These are phyloP conservation scores for Drosophila micromelanica DNA, from an alignment of 1,140 invertebrate genomes.

Conservation along the genomic window DNA sequence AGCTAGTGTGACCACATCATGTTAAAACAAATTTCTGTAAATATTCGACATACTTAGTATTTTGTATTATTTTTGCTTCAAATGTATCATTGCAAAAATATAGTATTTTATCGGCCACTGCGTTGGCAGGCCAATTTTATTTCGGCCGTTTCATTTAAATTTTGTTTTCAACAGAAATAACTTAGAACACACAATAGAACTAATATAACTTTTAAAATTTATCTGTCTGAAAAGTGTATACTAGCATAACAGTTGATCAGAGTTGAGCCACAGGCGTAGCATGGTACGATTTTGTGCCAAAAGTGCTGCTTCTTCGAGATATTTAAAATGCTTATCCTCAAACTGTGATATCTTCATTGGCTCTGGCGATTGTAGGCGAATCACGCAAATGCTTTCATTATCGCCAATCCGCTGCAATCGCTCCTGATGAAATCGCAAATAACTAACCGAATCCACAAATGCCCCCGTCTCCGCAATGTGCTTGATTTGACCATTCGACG, in stretches of 20 bases:
- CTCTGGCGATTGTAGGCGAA: conserved; percentile 34
- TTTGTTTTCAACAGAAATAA: conserved; percentile 44
- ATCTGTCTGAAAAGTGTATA: conserved; percentile 36
- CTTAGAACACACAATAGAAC: conserved; percentile 44
- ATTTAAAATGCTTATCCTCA: conserved; percentile 46
- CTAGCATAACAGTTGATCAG: conserved; percentile 48
- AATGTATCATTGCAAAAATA: not conserved
- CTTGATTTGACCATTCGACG: not conserved
- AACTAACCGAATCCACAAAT: conserved; percentile 36
- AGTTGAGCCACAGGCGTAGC: conserved; percentile 54
- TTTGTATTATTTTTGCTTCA: not conserved
- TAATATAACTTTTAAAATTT: conserved; percentile 53
- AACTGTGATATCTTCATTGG: conserved; percentile 32
- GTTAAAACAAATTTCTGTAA: conserved; percentile 13
- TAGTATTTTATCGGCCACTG: conserved; percentile 3
- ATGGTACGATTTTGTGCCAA: conserved; percentile 59
- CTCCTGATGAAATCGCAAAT: conserved; percentile 47
- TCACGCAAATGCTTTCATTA: conserved; percentile 29
- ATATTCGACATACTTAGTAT: conserved; percentile 1
- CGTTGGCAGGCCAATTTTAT: conserved; percentile 22
- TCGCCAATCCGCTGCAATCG: conserved; percentile 32
- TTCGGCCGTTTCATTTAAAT: conserved; percentile 37
- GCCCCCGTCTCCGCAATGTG: not conserved
- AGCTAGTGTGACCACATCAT: conserved; percentile 40
- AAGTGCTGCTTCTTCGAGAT: conserved; percentile 51